A percentile compares a stretch with the other conserved stretches of the same genome.
Evolutionary conservation across 1,140 invertebrate species (phyloP).

Genomic region (Nephotettix cincticeps): DNA sequence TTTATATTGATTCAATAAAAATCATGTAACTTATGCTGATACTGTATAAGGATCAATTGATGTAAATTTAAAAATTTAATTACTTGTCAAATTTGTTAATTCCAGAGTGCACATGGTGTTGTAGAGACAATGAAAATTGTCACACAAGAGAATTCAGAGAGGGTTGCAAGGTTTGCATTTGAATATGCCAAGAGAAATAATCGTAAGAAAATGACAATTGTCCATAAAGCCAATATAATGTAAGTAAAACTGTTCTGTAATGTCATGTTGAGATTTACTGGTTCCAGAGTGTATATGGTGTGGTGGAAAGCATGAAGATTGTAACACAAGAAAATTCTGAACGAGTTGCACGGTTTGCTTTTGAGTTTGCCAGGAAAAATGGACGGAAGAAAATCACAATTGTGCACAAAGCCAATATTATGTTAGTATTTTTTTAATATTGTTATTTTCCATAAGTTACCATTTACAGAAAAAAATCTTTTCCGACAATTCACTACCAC

Average conservation of each 20-base stretch:
- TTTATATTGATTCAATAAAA: too few relatives aligned
- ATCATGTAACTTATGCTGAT: too few relatives aligned
- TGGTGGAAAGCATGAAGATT: conserved; percentile 97
- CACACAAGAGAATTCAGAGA: conserved; percentile 87
- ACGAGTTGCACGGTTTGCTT: conserved; percentile 91
- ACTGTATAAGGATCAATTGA: too few relatives aligned
- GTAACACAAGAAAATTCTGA: conserved; percentile 92
- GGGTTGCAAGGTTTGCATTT: conserved; percentile 94
- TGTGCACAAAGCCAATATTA: conserved; percentile 99
- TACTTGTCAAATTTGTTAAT: too few relatives aligned
- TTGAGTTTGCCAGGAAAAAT: conserved; percentile 89
- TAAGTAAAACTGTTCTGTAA: conserved; percentile 48
- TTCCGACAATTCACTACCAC: too few relatives aligned
- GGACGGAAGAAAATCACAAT: conserved; percentile 93
- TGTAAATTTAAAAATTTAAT: too few relatives aligned
- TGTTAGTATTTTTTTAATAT: conserved; percentile 64
- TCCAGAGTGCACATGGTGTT: conserved; percentile 82
- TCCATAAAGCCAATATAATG: conserved; percentile 99
- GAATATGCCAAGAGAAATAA: conserved; percentile 88
- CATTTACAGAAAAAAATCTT: too few relatives aligned
- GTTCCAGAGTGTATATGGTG: conserved; percentile 76
- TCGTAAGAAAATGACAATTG: conserved; percentile 91
- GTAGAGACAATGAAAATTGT: conserved; percentile 98
- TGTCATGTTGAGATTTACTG: neutral
- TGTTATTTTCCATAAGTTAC: too few relatives aligned